These are phyloP conservation scores for Hozukius guyotensis DNA, from an alignment of 2,797 vertebrate genomes.

Conservation along the genomic window DNA sequence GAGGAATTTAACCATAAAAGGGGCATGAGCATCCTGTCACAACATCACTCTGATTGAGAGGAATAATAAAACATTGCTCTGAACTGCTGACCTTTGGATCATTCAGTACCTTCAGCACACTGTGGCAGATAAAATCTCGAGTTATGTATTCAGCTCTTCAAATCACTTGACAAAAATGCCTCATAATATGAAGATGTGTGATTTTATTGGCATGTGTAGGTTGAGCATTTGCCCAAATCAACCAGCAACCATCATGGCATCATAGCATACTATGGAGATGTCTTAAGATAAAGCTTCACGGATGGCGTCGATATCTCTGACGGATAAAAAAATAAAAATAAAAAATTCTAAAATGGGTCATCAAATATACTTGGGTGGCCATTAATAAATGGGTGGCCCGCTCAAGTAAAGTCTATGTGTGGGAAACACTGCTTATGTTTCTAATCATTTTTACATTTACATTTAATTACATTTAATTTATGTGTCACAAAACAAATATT, in stretches of 20 bases:
- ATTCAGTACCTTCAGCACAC: neutral
- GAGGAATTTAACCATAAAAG: neutral
- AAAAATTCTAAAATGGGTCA: too few relatives aligned
- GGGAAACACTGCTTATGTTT: too few relatives aligned
- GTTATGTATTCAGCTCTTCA: neutral
- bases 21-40: neutral
- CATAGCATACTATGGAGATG: neutral
- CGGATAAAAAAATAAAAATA: neutral
- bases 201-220: neutral
- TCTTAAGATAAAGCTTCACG: neutral
- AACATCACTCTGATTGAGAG: neutral
- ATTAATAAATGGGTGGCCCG: too few relatives aligned
- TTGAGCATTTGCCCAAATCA: too few relatives aligned
- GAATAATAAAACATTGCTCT: neutral
- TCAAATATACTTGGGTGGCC: too few relatives aligned
- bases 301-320: too few relatives aligned
- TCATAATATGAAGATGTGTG: neutral
- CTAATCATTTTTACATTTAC: too few relatives aligned
- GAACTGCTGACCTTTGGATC: neutral
- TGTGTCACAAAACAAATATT: too few relatives aligned
- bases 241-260: neutral
- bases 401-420: too few relatives aligned
- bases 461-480: too few relatives aligned
- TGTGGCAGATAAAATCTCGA: neutral
- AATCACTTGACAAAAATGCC: neutral